Evolutionary conservation across 2,113 vertebrate genomes (phyloP), one percentile per base, ranked within the genome.

Genomic region (Arothron firmamentum): DNA sequence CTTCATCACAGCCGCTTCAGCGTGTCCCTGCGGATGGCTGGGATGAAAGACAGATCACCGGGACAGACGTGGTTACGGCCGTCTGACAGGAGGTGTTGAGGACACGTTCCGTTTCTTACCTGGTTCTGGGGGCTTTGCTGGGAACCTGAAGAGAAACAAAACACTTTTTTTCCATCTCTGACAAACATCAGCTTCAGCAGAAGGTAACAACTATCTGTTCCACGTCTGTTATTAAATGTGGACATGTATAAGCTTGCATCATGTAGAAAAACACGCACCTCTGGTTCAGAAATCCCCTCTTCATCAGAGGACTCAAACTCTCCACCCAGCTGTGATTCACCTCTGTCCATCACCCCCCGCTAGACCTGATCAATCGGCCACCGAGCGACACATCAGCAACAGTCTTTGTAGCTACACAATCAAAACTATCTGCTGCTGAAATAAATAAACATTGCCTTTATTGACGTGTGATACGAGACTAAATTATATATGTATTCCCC

Each of bases 341-440:
- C 72, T 16, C 52, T 76, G n/a, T 84, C 83, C 0, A 73, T 71
- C 59, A 90, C 87, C 50, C 90, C 78, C 52, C 91, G 79, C 89
- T 90, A 92, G 5, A 91, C 88, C 84, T 87, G 70, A 20, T 4
- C 46, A n/a, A 48, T 18, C 46, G 19, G 19, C 17, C 5, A 2
- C 5, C 6, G 45, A 47, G 41, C 11, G 41, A 12, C 2, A 23
- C 2, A 23, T 23, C 21, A 23, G 21, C 41, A 43, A 43, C 14
- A 11, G 10, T 43, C 41, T 3, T 43, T 43, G 14, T 43, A 15
- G 41, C 13, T 3, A 28, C 6, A 28, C 25, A 28, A 28, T 28
- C 25, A 28, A 28, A 28, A 38, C 0, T 38, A 10, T 38, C 5
- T 23, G 21, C 42, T 43, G 42, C 12, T 43, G 42, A 31, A 31